phyloP scores from a whole-genome alignment of 1,140 invertebrate species.

The Drosophila asahinai region DNA sequence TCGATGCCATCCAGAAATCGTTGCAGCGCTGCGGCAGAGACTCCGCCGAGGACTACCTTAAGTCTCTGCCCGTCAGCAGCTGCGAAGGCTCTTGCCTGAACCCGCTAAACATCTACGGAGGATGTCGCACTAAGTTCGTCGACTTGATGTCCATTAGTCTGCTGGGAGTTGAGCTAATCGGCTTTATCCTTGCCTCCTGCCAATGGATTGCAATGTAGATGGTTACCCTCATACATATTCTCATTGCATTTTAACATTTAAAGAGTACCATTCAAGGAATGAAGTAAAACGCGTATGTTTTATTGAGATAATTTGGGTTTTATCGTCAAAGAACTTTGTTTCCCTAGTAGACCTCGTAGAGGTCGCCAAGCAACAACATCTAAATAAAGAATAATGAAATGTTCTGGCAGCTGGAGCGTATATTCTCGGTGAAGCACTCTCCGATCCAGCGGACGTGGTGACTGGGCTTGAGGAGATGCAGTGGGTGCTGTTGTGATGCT shows the following conservation, averaged over 20 bases:
- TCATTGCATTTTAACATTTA: slow-evolving; percentile 59
- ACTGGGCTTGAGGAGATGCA: too few species aligned
- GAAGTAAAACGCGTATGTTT: slow-evolving; percentile 18
- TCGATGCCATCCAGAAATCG: slow-evolving; percentile 79
- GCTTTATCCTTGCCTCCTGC: slow-evolving; percentile 95
- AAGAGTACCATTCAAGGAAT: slow-evolving; percentile 17
- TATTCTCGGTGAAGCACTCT: too few species aligned
- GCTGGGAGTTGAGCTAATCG: slow-evolving; percentile 88
- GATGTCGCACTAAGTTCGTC: slow-evolving; percentile 68
- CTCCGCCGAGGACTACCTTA: slow-evolving; percentile 62
- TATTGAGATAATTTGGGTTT: slow-evolving; percentile 36
- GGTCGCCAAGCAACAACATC: too few species aligned
- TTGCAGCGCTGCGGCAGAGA: slow-evolving; percentile 86
- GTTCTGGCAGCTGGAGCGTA: too few species aligned
- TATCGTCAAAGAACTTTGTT: slow-evolving; percentile 1
- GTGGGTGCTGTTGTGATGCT: too few species aligned
- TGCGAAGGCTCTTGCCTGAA: slow-evolving; percentile 48
- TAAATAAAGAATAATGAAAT: too few species aligned
- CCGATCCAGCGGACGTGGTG: too few species aligned
- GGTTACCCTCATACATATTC: slow-evolving; percentile 61
- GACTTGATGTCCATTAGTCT: slow-evolving; percentile 67
- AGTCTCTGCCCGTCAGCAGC: slow-evolving; percentile 41
- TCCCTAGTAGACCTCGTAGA: too few species aligned
- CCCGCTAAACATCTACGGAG: slow-evolving; percentile 61
- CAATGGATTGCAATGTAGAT: slow-evolving; percentile 92